Base-by-base conservation (phyloP, 2,888 invertebrate genomes). In the Macrostomum cliftonense region DNA sequence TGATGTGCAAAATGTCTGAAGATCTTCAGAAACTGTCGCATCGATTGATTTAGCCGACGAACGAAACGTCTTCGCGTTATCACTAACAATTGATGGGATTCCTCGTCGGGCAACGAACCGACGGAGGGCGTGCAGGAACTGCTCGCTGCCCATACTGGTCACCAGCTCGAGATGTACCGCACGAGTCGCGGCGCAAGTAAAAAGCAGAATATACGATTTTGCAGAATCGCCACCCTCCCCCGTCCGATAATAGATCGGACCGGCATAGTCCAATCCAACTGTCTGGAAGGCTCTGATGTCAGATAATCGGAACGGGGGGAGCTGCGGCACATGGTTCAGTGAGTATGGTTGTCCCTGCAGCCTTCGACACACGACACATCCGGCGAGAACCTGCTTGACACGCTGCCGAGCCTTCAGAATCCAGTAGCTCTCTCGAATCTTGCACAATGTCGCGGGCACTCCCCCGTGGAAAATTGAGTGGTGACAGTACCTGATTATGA, bases 31-130 rank as follows among this genome's bases (percentile, higher is more conserved):
- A 20, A 53, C 50, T 5, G 43, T 14, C 12, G 36, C 39, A 2
- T 46, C 13, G 11, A 58, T 37, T 13, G 73, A 61, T 54, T 62
- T 69, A 2, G 56, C 52, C 0, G 62, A 52, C 1, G 67, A 62
- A 1, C 58, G 53, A 53, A 72, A 71, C 52, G 68, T 68, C 0
- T 61, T 61, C 0, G 65, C 66, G 48, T 70, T 70, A 46, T 72
- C 71, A 20, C 58, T 59, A 1, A 69, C 58, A 5, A 59, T 54
- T 12, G 43, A 52, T 0, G 63, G 63, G 19, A 60, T 50, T 4
- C 69, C 63, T 21, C 63, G 50, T 39, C 63, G 50, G 1, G 60
- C 55, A n/a, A 64, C 55, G 47, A 69, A 68, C 42, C 65, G 49
- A 38, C 61, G 46, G 11, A 69, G 47, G 11, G 58, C 56, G 39